Percentiles rank a stretch among this genome's conserved stretches.
These are phyloP conservation scores for Machimus rusticus DNA, from an alignment of 2,888 invertebrate species.

Conservation along the genomic window DNA sequence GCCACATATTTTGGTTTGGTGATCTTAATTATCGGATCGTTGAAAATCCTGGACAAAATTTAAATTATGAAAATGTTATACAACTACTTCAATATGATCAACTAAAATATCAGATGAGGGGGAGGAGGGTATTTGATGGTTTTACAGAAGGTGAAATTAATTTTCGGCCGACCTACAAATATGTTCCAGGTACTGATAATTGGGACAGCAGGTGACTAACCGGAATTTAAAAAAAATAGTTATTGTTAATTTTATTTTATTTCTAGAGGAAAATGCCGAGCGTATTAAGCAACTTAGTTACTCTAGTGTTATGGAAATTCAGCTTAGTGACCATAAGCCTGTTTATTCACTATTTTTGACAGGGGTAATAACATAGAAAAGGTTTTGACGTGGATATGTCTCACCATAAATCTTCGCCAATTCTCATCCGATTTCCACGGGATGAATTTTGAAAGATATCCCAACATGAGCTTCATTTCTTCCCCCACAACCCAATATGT, in stretches of 20 bases:
- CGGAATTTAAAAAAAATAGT: neutral
- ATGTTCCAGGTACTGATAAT: conserved; percentile 91
- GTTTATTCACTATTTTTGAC: conserved; percentile 88
- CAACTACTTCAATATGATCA: conserved; percentile 84
- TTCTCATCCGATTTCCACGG: too few species aligned
- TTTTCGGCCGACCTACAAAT: conserved; percentile 97
- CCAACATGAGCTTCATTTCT: too few species aligned
- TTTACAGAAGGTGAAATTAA: conserved; percentile 87
- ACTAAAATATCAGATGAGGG: conserved; percentile 77
- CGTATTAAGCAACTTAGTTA: conserved; percentile 79
- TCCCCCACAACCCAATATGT: too few species aligned
- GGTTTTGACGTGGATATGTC: too few species aligned
- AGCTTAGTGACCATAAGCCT: conserved; percentile 97
- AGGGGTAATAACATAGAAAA: too few species aligned
- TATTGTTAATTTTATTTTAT: neutral
- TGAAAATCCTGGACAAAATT: conserved; percentile 53
- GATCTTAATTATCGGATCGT: conserved; percentile 94
- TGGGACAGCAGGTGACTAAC: conserved; percentile 82
- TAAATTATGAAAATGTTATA: conserved; percentile 60
- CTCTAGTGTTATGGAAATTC: conserved; percentile 82
- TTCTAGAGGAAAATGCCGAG: conserved; percentile 88
- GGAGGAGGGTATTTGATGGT: conserved; percentile 78
- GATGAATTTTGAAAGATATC: too few species aligned
- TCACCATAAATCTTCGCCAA: too few species aligned
- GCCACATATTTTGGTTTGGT: conserved; percentile 96